Evolutionary conservation across 1,140 invertebrate species (phyloP).

Genomic region (Neocloeon triangulifer): DNA sequence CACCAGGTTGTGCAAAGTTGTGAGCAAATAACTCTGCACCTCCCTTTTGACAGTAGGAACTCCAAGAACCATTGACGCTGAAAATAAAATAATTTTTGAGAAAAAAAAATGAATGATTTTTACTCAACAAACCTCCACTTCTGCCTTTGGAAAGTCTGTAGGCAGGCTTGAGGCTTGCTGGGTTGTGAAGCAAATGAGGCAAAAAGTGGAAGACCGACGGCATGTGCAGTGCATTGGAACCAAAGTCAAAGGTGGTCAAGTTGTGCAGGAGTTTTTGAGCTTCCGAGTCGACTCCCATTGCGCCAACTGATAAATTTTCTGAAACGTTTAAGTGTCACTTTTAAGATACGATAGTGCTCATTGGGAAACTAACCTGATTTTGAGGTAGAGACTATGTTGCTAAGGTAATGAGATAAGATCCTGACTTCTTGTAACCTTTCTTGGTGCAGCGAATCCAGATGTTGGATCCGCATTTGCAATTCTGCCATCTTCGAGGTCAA

Average conservation of each 20-base stretch:
- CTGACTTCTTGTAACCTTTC: conserved; percentile 44
- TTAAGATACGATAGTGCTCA: not conserved
- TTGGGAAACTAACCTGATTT: not conserved
- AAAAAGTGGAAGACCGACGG: conserved; percentile 69
- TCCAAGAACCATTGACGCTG: conserved; percentile 61
- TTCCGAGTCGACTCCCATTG: not conserved
- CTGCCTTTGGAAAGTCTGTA: conserved; percentile 52
- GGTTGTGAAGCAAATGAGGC: conserved; percentile 63
- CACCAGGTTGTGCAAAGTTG: conserved; percentile 71
- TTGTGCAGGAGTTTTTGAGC: not conserved
- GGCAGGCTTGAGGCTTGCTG: conserved; percentile 50
- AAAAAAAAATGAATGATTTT: no score
- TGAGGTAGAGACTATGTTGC: conserved; percentile 8
- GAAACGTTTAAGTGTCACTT: not conserved
- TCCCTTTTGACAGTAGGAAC: conserved; percentile 75
- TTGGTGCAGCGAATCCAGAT: conserved; percentile 43
- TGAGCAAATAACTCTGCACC: conserved; percentile 68
- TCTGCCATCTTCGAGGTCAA: conserved; percentile 42
- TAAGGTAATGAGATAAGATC: conserved; percentile 33
- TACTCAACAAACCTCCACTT: conserved; percentile 28
- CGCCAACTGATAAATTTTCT: not conserved
- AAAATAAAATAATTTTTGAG: conserved; percentile 8
- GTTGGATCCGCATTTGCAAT: conserved; percentile 41
- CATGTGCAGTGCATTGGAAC: conserved; percentile 24
- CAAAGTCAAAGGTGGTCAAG: not conserved